phyloP scores from a whole-genome alignment of 2,113 vertebrate genomes.

The Sceloporus tristichus region DNA sequence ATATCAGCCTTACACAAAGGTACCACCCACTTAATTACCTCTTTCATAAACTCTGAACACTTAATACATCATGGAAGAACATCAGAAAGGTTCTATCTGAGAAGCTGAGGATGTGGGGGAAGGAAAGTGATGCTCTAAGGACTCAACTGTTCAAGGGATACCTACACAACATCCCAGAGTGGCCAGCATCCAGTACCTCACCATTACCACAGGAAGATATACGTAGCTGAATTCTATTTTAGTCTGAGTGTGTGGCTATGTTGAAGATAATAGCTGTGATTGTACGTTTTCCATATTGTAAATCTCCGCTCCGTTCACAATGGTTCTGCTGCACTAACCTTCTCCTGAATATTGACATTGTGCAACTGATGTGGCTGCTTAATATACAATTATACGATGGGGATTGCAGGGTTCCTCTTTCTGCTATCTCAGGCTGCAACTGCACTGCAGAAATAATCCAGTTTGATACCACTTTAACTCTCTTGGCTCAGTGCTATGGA shows the following conservation, averaged over 20 bases:
- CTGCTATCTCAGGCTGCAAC: too few relatives aligned
- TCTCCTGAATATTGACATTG: too few relatives aligned
- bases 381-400: too few relatives aligned
- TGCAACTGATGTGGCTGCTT: too few relatives aligned
- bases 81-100: slow-evolving; percentile 36
- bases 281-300: too few relatives aligned
- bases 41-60: not conserved
- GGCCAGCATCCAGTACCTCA: slow-evolving; percentile 44
- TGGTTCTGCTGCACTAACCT: too few relatives aligned
- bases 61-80: not conserved
- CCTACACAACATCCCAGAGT: slow-evolving; percentile 50
- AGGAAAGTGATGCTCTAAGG: slow-evolving; percentile 52
- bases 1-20: slow-evolving; percentile 29
- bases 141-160: slow-evolving; percentile 44
- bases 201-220: slow-evolving; percentile 36
- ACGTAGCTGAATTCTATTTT: slow-evolving; percentile 8
- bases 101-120: slow-evolving; percentile 11
- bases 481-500: too few relatives aligned
- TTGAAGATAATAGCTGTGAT: too few relatives aligned
- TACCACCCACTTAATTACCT: not conserved
- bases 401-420: too few relatives aligned
- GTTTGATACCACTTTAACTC: too few relatives aligned
- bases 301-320: too few relatives aligned
- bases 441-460: too few relatives aligned
- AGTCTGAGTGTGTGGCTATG: not conserved